A percentile compares a stretch with the other conserved stretches of the same genome.
Evolutionary conservation across 2,888 invertebrate genomes (phyloP).

Genomic region (Mythimna impura): DNA sequence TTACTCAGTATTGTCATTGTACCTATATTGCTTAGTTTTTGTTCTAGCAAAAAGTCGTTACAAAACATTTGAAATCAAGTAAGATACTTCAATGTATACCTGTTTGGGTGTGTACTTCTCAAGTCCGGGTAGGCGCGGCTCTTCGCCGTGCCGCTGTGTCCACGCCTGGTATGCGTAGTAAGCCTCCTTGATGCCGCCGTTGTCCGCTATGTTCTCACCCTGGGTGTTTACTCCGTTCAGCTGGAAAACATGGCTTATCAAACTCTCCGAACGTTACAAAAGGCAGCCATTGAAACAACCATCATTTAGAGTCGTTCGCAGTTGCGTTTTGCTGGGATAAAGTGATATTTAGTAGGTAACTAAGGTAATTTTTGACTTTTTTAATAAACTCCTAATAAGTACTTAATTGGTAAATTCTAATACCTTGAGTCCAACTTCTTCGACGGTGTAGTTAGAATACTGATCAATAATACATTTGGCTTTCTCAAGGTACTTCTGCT

Average conservation of each 20-base stretch:
- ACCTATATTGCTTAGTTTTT: conserved; percentile 6
- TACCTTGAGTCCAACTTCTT: conserved; percentile 94
- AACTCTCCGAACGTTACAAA: not conserved
- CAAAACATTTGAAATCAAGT: not conserved
- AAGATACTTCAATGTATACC: conserved; percentile 70
- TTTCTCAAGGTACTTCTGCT: conserved; percentile 95
- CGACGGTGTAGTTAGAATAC: conserved; percentile 97
- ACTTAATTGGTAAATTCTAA: conserved; percentile 44
- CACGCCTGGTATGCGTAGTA: conserved; percentile 95
- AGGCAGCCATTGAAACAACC: not conserved
- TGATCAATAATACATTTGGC: conserved; percentile 98
- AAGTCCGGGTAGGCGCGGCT: conserved; percentile 93
- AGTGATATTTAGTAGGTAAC: too few species aligned
- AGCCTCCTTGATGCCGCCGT: conserved; percentile 97
- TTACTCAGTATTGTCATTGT: conserved; percentile 16
- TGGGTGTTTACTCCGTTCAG: conserved; percentile 97
- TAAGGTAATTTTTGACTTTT: not conserved
- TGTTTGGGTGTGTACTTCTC: conserved; percentile 92
- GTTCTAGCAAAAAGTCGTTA: not conserved
- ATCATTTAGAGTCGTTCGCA: not conserved
- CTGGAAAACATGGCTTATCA: conserved; percentile 80
- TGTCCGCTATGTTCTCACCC: conserved; percentile 98
- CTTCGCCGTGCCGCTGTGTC: conserved; percentile 92
- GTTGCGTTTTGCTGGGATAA: not conserved
- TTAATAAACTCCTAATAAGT: not conserved